Percentiles rank a stretch among this genome's conserved stretches.
Conservation (phyloP, 2,113 vertebrate genomes). For the Egretta garzetta region DNA sequence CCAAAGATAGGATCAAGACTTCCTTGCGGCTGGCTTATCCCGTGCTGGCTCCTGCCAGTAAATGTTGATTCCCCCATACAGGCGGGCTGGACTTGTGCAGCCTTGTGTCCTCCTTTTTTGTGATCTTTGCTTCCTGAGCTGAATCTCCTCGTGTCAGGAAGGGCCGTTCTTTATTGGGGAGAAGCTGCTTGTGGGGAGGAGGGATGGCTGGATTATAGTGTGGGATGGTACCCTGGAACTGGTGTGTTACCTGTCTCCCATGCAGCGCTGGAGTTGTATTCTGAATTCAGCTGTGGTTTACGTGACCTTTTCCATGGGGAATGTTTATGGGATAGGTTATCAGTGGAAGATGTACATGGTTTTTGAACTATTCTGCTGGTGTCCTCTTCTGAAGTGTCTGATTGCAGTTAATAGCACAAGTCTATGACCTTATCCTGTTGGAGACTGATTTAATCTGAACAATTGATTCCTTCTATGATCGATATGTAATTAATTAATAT, state of each 20-base stretch:
- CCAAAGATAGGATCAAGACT: background rate
- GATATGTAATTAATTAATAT: constrained; percentile 11
- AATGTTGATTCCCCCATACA: accelerated
- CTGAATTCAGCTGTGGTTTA: background rate
- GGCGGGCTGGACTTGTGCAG: background rate
- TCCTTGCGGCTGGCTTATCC: background rate
- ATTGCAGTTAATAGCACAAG: background rate
- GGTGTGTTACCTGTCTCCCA: accelerated
- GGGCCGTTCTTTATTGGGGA: background rate
- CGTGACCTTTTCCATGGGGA: background rate
- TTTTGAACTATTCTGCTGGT: background rate
- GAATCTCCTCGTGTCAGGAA: accelerated
- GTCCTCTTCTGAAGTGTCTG: background rate
- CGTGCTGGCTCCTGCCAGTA: background rate
- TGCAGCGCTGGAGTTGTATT: background rate
- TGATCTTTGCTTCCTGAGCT: background rate
- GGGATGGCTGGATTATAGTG: background rate
- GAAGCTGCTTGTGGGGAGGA: background rate
- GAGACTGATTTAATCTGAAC: constrained; percentile 33
- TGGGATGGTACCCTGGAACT: background rate
- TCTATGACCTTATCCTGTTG: background rate
- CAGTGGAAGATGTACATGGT: background rate
- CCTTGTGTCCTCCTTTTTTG: accelerated
- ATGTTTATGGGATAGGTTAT: background rate
- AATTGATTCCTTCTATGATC: constrained; percentile 7